Evolutionary conservation across 1,140 invertebrate genomes (phyloP).

Genomic region (Cepaea nemoralis): DNA sequence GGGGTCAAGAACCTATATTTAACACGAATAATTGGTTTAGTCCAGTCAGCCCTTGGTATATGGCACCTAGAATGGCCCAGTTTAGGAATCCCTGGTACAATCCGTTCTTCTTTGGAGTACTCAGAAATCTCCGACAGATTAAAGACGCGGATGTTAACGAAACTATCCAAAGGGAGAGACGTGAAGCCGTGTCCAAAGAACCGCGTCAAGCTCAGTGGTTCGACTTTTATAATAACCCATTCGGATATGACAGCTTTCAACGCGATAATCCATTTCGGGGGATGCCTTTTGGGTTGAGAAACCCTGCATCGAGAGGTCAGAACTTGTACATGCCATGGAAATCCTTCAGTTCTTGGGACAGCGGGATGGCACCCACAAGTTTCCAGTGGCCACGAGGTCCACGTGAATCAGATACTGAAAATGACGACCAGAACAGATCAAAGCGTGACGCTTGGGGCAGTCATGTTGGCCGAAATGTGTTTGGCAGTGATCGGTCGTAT

Average conservation of each 20-base stretch:
- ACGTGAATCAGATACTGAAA: background rate
- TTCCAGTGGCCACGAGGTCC: background rate
- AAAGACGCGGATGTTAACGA: background rate
- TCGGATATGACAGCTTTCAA: background rate
- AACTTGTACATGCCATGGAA: background rate
- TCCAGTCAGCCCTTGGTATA: background rate
- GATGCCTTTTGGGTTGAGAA: background rate
- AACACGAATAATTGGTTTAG: background rate
- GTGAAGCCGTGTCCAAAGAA: background rate
- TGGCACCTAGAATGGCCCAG: background rate
- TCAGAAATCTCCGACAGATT: background rate
- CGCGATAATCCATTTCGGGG: background rate
- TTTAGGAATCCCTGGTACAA: background rate
- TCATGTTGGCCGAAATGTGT: background rate
- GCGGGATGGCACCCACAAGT: background rate
- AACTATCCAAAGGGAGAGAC: background rate
- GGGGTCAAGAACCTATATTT: background rate
- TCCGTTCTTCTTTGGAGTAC: background rate
- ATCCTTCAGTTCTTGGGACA: background rate
- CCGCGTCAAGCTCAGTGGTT: background rate
- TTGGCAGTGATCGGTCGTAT: background rate
- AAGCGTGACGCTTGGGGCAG: background rate
- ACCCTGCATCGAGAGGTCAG: background rate
- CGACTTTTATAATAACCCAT: background rate
- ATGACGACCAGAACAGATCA: background rate